A percentile compares a stretch with the other conserved stretches of the same genome.
Evolutionary conservation across 2,888 invertebrate genomes (phyloP).

Genomic region (Mycalesis mineus): DNA sequence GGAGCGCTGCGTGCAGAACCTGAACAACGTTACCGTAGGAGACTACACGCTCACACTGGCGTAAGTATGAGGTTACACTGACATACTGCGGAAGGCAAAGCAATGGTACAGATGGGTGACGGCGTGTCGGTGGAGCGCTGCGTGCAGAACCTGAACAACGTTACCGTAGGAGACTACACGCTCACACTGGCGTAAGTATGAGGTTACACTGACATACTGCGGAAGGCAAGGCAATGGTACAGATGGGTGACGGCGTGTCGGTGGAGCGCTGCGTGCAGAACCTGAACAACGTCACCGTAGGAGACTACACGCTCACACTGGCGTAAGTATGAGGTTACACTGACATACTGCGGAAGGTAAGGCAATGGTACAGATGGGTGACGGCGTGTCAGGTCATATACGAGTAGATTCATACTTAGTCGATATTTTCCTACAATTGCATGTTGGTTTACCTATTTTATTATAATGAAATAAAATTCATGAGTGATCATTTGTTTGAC

Average conservation of each 20-base stretch:
- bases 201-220: too few relatives aligned
- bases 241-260: conserved; percentile 97
- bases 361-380: conserved; percentile 99
- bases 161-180: conserved; percentile 87
- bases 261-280: conserved; percentile 92
- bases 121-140: conserved; percentile 95
- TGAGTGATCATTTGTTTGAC: too few relatives aligned
- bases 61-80: conserved; percentile 73
- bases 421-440: too few relatives aligned
- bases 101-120: conserved; percentile 99
- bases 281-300: conserved; percentile 83
- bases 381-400: conserved; percentile 93
- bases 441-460: too few relatives aligned
- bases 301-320: conserved; percentile 81
- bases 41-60: conserved; percentile 81
- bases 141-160: conserved; percentile 96
- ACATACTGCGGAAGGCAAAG: conserved; percentile 99
- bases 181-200: conserved; percentile 80
- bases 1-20: conserved; percentile 95
- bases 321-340: too few relatives aligned
- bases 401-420: too few relatives aligned
- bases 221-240: conserved; percentile 99
- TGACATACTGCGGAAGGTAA: too few relatives aligned
- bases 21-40: conserved; percentile 95
- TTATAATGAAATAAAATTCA: too few relatives aligned